A percentile compares a stretch with the other conserved stretches of the same genome.
These are phyloP conservation scores for Morelia viridis DNA, from an alignment of 2,797 vertebrate species.

Conservation along the genomic window DNA sequence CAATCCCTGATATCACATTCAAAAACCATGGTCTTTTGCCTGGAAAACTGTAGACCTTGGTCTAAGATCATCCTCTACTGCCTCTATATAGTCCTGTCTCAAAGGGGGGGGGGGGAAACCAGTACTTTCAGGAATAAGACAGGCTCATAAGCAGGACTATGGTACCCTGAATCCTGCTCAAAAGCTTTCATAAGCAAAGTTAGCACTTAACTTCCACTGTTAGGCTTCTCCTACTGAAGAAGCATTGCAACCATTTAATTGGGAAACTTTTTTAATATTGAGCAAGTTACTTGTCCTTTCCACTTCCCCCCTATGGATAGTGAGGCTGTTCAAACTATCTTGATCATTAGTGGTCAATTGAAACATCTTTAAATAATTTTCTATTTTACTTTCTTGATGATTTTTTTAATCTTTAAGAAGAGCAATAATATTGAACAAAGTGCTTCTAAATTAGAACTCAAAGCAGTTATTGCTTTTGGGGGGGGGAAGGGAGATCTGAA, in stretches of 20 bases:
- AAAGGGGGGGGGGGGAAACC: too few species aligned
- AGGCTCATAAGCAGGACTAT: not conserved
- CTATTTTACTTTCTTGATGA: not conserved
- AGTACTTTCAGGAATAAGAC: too few species aligned
- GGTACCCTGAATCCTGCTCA: not conserved
- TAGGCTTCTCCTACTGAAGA: not conserved
- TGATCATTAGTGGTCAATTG: not conserved
- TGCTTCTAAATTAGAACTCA: conserved; percentile 19
- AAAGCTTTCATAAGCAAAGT: not conserved
- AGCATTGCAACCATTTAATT: not conserved
- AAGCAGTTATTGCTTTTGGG: conserved; percentile 8
- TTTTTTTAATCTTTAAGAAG: not conserved
- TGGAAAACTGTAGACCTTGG: too few species aligned
- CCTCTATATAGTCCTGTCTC: too few species aligned
- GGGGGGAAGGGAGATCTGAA: not conserved
- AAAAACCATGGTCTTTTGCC: too few species aligned
- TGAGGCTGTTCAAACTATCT: not conserved
- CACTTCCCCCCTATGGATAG: not conserved
- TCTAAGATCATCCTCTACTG: too few species aligned
- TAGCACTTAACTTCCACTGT: not conserved
- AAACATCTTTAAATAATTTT: conserved; percentile 10
- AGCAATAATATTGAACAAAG: conserved; percentile 6
- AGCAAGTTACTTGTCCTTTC: not conserved
- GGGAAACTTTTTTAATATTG: not conserved
- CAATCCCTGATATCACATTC: too few species aligned